Conservation (phyloP, 1,140 invertebrate genomes). For the Solenopsis fugax region DNA sequence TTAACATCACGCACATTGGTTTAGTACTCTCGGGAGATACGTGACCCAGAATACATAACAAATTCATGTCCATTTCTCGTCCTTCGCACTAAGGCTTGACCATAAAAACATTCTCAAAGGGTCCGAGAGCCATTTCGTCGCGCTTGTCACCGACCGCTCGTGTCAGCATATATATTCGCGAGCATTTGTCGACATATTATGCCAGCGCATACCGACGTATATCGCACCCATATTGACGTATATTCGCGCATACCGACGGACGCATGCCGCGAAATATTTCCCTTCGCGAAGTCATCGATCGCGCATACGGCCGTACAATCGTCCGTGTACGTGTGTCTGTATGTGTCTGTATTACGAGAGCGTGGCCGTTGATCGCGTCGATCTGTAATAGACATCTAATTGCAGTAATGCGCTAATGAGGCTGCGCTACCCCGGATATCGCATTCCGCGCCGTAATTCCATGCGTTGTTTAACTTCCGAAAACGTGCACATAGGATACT, state of each 20-base stretch:
- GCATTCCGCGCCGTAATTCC: constrained; percentile 71
- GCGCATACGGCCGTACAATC: not conserved
- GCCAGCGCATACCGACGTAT: constrained; percentile 32
- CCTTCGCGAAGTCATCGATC: constrained; percentile 56
- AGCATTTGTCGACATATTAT: constrained; percentile 54
- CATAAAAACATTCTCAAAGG: constrained; percentile 52
- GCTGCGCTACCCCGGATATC: constrained; percentile 65
- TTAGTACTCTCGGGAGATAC: constrained; percentile 43
- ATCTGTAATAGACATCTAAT: constrained; percentile 76
- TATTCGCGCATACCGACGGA: constrained; percentile 45
- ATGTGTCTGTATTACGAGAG: not conserved
- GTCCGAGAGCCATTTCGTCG: constrained; percentile 9
- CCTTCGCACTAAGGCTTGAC: constrained; percentile 13
- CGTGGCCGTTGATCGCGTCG: constrained; percentile 47
- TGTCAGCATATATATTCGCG: constrained; percentile 17
- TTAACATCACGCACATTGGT: constrained; percentile 58
- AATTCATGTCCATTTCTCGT: constrained; percentile 42
- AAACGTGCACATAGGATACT: constrained; percentile 52
- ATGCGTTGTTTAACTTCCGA: constrained; percentile 71
- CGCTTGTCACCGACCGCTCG: constrained; percentile 17
- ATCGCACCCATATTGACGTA: constrained; percentile 44
- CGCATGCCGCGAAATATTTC: constrained; percentile 57
- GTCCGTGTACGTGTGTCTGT: not conserved
- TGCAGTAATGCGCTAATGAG: constrained; percentile 74
- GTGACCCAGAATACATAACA: constrained; percentile 56